Conservation (phyloP, 2,888 invertebrate species). For the Acholoe squamosa region DNA sequence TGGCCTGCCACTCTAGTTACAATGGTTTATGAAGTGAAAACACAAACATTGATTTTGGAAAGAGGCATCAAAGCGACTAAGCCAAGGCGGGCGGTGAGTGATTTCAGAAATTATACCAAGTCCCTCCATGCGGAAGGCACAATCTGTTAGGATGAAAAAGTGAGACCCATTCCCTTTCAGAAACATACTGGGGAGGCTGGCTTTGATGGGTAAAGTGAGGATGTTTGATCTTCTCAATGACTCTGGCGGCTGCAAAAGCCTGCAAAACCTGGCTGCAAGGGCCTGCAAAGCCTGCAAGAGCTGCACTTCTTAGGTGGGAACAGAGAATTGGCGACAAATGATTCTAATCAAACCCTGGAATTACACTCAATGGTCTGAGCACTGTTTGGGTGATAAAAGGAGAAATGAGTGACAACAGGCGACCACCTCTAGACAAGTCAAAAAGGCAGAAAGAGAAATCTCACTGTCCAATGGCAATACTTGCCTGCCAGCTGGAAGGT, state of each 20-base stretch:
- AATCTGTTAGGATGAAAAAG: constrained; percentile 12
- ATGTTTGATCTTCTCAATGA: background rate
- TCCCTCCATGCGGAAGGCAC: background rate
- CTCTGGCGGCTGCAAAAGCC: background rate
- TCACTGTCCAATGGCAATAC: too few relatives aligned
- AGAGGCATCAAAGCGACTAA: constrained; percentile 33
- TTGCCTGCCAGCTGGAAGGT: too few relatives aligned
- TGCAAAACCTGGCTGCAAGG: background rate
- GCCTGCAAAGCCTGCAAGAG: background rate
- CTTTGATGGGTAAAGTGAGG: constrained; percentile 12
- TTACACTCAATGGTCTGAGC: background rate
- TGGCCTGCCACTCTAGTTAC: background rate
- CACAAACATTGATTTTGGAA: constrained; percentile 56
- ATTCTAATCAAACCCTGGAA: constrained; percentile 24
- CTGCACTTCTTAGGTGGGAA: background rate
- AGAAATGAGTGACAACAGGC: too few relatives aligned
- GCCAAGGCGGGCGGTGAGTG: constrained; percentile 1
- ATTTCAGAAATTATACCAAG: constrained; percentile 48
- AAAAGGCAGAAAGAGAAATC: too few relatives aligned
- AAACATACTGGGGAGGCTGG: background rate
- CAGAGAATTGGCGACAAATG: background rate
- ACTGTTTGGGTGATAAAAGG: too few relatives aligned
- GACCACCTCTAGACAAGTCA: too few relatives aligned
- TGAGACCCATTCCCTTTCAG: background rate
- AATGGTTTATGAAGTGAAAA: constrained; percentile 47